Conservation (phyloP, 2,888 invertebrate genomes). For the Mythimna pallens region DNA sequence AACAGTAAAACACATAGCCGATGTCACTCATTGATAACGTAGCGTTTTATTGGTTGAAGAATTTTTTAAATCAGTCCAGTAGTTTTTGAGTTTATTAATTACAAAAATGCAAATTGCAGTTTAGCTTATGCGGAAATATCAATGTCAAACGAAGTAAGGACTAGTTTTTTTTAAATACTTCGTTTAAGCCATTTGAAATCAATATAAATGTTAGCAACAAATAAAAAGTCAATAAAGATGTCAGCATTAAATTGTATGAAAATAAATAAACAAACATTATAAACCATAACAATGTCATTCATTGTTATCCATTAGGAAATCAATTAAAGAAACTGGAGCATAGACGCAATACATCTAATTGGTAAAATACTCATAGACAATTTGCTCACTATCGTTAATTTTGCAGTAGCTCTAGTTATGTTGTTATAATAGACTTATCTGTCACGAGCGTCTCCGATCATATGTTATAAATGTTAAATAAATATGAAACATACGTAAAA, state of each 20-base stretch:
- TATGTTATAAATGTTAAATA: constrained; percentile 7
- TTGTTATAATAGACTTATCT: constrained; percentile 17
- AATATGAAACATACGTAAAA: background rate
- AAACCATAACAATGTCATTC: constrained; percentile 5
- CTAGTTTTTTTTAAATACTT: no score
- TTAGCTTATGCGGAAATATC: background rate
- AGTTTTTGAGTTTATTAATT: no score
- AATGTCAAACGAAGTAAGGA: background rate
- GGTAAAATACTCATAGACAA: constrained; percentile 17
- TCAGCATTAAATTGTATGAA: constrained; percentile 15
- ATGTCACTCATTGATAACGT: no score
- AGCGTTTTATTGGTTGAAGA: no score
- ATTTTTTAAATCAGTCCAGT: no score
- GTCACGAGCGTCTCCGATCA: constrained; percentile 23
- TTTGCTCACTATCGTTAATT: constrained; percentile 15
- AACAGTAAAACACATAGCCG: no score
- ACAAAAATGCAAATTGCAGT: background rate
- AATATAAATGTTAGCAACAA: background rate
- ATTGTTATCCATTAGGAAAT: constrained; percentile 30
- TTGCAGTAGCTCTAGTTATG: constrained; percentile 11
- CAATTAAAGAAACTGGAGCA: constrained; percentile 31
- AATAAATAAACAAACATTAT: constrained; percentile 19
- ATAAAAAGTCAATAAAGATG: background rate
- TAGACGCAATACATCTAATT: constrained; percentile 12
- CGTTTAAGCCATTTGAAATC: constrained; percentile 5